phyloP scores from a whole-genome alignment of 2,888 invertebrate species.

The Cancer borealis region DNA sequence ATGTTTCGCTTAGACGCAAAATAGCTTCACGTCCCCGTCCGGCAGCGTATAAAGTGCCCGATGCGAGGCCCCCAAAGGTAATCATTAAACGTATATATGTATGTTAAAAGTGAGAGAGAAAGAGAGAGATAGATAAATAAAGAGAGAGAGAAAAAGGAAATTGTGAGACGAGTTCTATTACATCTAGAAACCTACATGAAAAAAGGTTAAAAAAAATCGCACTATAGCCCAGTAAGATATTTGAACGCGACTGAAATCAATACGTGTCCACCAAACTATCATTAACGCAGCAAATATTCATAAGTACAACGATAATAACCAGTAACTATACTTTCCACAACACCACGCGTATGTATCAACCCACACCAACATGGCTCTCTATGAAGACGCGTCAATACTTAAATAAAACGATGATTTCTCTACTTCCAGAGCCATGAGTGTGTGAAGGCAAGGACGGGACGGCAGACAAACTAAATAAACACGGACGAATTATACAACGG shows the following conservation, averaged over 20 bases:
- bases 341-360: too few relatives aligned
- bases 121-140: background rate
- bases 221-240: background rate
- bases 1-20: too few relatives aligned
- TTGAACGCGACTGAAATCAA: background rate
- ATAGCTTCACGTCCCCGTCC: too few relatives aligned
- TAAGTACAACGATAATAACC: background rate
- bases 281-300: background rate
- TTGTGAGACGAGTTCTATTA: background rate
- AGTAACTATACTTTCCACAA: too few relatives aligned
- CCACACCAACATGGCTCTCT: too few relatives aligned
- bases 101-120: background rate
- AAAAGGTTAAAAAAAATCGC: background rate
- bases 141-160: background rate
- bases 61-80: too few relatives aligned
- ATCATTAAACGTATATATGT: too few relatives aligned
- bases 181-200: background rate
- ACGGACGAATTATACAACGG: background rate
- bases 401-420: background rate
- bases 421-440: background rate
- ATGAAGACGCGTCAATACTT: too few relatives aligned
- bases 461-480: background rate
- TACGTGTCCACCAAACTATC: background rate
- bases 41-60: too few relatives aligned
- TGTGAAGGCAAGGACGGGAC: background rate